Evolutionary conservation across 2,888 invertebrate genomes (phyloP).

Genomic region (Villa cingulata): DNA sequence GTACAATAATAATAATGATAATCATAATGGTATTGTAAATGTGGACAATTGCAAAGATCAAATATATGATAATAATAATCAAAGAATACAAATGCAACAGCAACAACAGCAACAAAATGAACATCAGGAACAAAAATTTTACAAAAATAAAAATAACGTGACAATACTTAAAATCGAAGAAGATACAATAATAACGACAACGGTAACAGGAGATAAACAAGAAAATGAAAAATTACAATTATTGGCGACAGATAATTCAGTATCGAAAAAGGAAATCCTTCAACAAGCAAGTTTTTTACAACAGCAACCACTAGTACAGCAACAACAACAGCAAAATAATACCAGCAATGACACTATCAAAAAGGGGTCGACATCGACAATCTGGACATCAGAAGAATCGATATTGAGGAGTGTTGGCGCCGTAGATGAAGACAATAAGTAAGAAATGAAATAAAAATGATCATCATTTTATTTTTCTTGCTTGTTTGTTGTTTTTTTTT

Average conservation of each 20-base stretch:
- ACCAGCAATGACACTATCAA: constrained; percentile 28
- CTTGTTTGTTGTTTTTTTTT: no score
- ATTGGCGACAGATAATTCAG: background rate
- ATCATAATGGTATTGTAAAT: background rate
- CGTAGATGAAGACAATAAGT: constrained; percentile 38
- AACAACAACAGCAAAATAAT: constrained; percentile 20
- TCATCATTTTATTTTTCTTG: background rate
- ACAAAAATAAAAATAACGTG: background rate
- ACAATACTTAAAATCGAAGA: constrained; percentile 15
- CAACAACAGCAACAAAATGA: no score
- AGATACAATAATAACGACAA: constrained; percentile 10
- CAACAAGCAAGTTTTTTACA: constrained; percentile 13
- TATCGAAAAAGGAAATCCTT: background rate
- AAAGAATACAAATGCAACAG: no score
- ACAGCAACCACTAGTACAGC: constrained; percentile 12
- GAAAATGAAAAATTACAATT: constrained; percentile 9
- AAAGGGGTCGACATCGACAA: constrained; percentile 35
- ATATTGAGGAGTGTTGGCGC: constrained; percentile 35
- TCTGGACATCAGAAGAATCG: constrained; percentile 37
- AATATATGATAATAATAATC: background rate
- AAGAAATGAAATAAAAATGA: constrained; percentile 15
- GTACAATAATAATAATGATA: constrained; percentile 6
- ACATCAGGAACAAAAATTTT: background rate
- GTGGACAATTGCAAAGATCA: background rate
- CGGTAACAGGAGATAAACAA: constrained; percentile 12